These are phyloP conservation scores for Pardosa pseudoannulata DNA, from an alignment of 2,888 invertebrate species.

Conservation along the genomic window DNA sequence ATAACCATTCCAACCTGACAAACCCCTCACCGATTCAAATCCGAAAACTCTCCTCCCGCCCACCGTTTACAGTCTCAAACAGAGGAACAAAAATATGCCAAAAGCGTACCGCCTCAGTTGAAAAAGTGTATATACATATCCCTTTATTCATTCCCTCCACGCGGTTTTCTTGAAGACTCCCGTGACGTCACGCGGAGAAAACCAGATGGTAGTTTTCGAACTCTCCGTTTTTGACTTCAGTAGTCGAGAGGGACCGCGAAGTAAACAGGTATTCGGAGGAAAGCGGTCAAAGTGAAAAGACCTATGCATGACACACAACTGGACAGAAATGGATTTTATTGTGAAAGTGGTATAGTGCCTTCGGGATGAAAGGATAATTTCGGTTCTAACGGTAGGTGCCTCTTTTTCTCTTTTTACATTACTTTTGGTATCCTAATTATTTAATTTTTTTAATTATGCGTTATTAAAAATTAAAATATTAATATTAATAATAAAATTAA, in stretches of 20 bases:
- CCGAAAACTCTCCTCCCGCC: not conserved
- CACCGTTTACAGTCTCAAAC: not conserved
- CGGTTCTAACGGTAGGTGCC: not conserved
- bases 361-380: not conserved
- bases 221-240: constrained; percentile 62
- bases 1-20: too few species aligned
- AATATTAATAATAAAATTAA: too few species aligned
- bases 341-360: not conserved
- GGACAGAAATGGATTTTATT: not conserved
- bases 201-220: constrained; percentile 46
- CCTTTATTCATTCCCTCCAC: constrained; percentile 29
- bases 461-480: too few species aligned
- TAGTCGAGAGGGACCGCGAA: constrained; percentile 46
- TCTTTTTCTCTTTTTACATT: not conserved
- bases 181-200: constrained; percentile 46
- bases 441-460: too few species aligned
- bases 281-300: constrained; percentile 31
- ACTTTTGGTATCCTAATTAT: too few species aligned
- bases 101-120: not conserved
- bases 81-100: not conserved
- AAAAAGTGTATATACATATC: constrained; percentile 3
- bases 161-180: constrained; percentile 27
- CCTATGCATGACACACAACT: not conserved
- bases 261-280: not conserved
- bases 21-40: too few species aligned